phyloP scores from a whole-genome alignment of 2,797 vertebrate genomes.

The Ptychobarbus kaznakovi region DNA sequence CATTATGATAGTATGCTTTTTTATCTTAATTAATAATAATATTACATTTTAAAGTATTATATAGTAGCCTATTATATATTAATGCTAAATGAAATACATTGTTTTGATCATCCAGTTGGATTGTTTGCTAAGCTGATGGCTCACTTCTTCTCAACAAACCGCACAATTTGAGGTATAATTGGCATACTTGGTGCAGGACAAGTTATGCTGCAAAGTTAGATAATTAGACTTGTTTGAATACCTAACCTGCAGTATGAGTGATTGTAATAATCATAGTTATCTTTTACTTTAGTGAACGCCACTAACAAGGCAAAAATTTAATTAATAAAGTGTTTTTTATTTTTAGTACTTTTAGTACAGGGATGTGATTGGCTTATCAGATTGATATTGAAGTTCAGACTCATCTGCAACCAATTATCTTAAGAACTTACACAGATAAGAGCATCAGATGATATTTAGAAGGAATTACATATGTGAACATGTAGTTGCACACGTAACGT shows the following conservation, averaged over 20 bases:
- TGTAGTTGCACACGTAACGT: not conserved
- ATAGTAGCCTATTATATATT: not conserved
- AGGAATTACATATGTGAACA: not conserved
- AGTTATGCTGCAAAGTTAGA: not conserved
- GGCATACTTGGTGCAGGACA: not conserved
- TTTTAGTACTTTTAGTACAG: not conserved
- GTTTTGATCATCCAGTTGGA: not conserved
- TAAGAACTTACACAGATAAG: slow-evolving; percentile 1
- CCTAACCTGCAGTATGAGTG: not conserved
- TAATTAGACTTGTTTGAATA: not conserved
- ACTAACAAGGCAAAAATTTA: not conserved
- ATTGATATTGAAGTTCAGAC: not conserved
- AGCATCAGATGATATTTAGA: not conserved
- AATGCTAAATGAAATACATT: not conserved
- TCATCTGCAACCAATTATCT: not conserved
- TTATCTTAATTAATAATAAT: not conserved
- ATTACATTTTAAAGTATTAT: not conserved
- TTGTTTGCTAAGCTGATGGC: not conserved
- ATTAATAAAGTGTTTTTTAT: not conserved
- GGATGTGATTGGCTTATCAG: slow-evolving; percentile 20
- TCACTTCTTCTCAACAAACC: not conserved
- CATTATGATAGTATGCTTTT: not conserved
- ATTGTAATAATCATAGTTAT: not conserved
- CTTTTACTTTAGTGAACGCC: not conserved
- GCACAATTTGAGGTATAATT: not conserved